A percentile compares a stretch with the other conserved stretches of the same genome.
phyloP scores from a whole-genome alignment of 2,113 vertebrate genomes.

The Motacilla alba region DNA sequence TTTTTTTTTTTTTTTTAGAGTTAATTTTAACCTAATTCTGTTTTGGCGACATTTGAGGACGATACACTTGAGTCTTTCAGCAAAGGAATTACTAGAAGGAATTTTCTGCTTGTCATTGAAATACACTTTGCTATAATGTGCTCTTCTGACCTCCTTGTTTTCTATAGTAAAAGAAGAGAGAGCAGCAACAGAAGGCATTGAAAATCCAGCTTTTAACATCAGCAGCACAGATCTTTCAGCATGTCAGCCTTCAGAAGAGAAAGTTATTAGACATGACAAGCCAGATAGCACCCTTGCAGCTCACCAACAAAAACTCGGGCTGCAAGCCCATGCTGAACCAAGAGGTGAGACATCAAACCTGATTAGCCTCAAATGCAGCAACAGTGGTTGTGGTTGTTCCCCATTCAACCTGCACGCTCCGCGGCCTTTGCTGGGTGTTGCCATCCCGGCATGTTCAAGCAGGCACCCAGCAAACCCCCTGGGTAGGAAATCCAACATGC shows the following conservation, averaged over 20 bases:
- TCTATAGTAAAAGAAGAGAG: conserved; percentile 76
- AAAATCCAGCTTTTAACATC: conserved; percentile 85
- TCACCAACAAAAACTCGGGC: conserved; percentile 83
- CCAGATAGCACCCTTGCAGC: conserved; percentile 86
- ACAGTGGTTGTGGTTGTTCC: conserved; percentile 70
- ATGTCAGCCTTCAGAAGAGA: conserved; percentile 76
- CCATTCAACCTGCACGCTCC: conserved; percentile 73
- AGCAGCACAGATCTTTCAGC: conserved; percentile 78
- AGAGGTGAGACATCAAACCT: conserved; percentile 91
- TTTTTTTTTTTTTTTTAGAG: conserved; percentile 64
- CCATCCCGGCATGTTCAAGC: conserved; percentile 66
- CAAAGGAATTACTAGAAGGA: conserved; percentile 81
- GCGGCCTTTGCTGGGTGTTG: conserved; percentile 57
- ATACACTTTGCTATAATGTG: conserved; percentile 68
- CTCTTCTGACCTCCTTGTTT: conserved; percentile 80
- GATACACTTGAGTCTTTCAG: conserved; percentile 85
- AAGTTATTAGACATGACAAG: conserved; percentile 86
- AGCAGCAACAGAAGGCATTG: conserved; percentile 75
- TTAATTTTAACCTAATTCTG: conserved; percentile 99
- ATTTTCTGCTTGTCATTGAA: conserved; percentile 78
- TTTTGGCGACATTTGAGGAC: conserved; percentile 93
- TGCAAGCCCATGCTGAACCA: conserved; percentile 81
- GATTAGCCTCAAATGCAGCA: conserved; percentile 81
- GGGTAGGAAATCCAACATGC: background rate
- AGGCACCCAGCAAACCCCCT: conserved; percentile 47